phyloP scores from a whole-genome alignment of 1,140 invertebrate species.

The Aphaenogaster ashmeadi region DNA sequence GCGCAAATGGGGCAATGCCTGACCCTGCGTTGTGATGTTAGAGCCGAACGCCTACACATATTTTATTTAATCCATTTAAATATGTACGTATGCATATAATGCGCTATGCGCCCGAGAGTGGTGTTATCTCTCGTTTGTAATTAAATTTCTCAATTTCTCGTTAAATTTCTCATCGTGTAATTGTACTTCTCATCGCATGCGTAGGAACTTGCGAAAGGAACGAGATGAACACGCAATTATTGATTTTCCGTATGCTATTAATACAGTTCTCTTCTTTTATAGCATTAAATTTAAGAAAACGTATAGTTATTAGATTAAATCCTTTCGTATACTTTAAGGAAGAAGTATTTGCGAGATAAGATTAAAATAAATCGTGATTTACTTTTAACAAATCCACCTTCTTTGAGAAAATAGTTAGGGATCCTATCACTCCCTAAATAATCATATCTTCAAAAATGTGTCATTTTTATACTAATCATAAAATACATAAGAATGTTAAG shows the following conservation, averaged over 20 bases:
- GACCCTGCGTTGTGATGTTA: conserved; percentile 30
- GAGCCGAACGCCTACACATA: not conserved
- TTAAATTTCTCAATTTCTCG: not conserved
- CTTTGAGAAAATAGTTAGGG: not conserved
- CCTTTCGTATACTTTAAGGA: not conserved
- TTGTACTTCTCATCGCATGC: not conserved
- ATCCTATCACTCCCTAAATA: not conserved
- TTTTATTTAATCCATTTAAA: conserved; percentile 37
- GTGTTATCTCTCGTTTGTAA: not conserved
- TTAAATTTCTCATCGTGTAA: not conserved
- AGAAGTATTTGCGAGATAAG: not conserved
- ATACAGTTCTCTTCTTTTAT: conserved; percentile 3
- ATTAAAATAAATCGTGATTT: not conserved
- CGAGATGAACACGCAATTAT: conserved; percentile 3
- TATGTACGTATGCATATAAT: not conserved
- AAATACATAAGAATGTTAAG: conserved; percentile 4
- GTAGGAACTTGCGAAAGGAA: not conserved
- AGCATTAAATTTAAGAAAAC: not conserved
- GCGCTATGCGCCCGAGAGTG: not conserved
- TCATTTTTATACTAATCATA: not conserved
- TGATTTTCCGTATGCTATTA: conserved; percentile 32
- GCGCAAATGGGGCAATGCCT: not conserved
- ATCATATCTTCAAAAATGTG: not conserved
- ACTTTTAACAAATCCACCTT: not conserved
- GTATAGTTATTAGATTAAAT: not conserved